Percentiles rank a stretch among this genome's conserved stretches.
These are phyloP conservation scores for Anodontia alba DNA, from an alignment of 2,888 invertebrate species.

Conservation along the genomic window DNA sequence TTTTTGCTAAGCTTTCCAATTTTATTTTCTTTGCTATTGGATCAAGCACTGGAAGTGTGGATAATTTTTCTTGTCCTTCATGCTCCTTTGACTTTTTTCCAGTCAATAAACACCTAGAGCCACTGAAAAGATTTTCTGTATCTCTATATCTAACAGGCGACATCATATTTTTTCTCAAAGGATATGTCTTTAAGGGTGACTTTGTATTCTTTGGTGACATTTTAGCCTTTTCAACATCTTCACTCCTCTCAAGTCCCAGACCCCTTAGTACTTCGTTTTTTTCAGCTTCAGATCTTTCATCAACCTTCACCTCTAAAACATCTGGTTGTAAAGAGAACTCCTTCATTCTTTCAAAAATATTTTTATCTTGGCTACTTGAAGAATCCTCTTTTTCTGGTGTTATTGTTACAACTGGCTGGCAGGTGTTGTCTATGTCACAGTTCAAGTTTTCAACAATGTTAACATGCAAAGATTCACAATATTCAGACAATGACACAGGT, in stretches of 20 bases:
- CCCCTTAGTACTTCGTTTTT: constrained; percentile 48
- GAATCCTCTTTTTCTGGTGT: not conserved
- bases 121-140: not conserved
- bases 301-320: not conserved
- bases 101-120: too few relatives aligned
- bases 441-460: not conserved
- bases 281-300: constrained; percentile 10
- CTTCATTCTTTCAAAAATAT: constrained; percentile 6
- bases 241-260: constrained; percentile 44
- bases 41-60: constrained; percentile 71
- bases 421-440: not conserved
- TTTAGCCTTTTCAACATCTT: constrained; percentile 50
- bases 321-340: not conserved
- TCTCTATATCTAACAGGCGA: constrained; percentile 30
- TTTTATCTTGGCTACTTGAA: not conserved
- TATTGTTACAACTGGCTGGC: not conserved
- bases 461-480: not conserved
- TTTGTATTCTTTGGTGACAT: constrained; percentile 56
- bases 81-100: too few relatives aligned
- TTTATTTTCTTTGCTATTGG: constrained; percentile 86
- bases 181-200: constrained; percentile 50
- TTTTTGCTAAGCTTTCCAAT: constrained; percentile 83
- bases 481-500: not conserved
- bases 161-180: constrained; percentile 53
- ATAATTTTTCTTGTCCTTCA: too few relatives aligned